Conservation (phyloP, 2,888 invertebrate species). For the Troides oblongomaculatus region DNA sequence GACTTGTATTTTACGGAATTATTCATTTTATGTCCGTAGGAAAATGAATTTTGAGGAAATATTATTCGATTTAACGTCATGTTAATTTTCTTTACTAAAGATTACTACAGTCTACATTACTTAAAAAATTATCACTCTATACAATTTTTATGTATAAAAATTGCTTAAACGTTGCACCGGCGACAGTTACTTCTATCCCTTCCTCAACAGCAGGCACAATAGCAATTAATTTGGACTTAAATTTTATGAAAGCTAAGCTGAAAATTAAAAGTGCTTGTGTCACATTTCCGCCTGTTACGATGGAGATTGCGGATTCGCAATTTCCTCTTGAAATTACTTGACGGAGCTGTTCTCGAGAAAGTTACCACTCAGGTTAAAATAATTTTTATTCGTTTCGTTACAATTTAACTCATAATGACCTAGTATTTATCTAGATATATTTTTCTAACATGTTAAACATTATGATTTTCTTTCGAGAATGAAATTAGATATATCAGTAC, state of each 20-base stretch:
- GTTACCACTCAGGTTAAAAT: conserved; percentile 3
- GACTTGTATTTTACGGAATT: no score
- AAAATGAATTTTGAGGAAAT: no score
- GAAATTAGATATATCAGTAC: no score
- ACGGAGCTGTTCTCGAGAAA: conserved; percentile 8
- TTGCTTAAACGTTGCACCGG: background rate
- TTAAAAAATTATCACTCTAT: no score
- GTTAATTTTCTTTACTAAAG: background rate
- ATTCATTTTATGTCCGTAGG: no score
- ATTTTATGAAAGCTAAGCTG: conserved; percentile 30
- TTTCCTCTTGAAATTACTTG: conserved; percentile 14
- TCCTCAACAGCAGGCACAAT: conserved; percentile 1
- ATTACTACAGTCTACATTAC: background rate
- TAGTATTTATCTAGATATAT: no score
- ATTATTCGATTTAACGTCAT: no score
- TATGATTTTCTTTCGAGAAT: no score
- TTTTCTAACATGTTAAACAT: no score
- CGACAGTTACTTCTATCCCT: conserved; percentile 1
- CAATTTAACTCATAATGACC: background rate
- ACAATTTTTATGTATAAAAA: background rate
- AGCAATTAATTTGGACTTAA: conserved; percentile 12
- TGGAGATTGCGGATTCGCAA: conserved; percentile 24
- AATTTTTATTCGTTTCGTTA: conserved; percentile 4
- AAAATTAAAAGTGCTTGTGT: conserved; percentile 33
- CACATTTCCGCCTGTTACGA: conserved; percentile 30